These are phyloP conservation scores for Channallabes apus DNA, from an alignment of 2,797 vertebrate species.

Conservation along the genomic window DNA sequence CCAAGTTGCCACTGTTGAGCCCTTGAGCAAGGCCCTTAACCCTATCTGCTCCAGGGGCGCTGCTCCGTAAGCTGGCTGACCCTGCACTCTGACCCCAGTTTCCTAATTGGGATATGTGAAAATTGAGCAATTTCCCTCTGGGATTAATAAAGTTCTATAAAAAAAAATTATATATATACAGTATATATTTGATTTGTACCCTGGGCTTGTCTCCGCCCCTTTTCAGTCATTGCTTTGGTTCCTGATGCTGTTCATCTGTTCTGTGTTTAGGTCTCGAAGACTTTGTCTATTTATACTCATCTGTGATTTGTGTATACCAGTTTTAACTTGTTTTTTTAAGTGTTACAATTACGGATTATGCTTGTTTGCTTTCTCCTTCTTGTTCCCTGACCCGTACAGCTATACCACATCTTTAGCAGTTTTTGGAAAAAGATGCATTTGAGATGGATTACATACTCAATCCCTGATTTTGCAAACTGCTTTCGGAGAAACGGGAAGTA, in stretches of 20 bases:
- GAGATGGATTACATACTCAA: not conserved
- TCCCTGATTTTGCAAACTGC: not conserved
- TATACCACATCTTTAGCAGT: not conserved
- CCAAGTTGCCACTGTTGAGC: too few species aligned
- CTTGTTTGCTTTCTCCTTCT: conserved; percentile 13
- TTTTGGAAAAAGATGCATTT: not conserved
- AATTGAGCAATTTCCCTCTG: too few species aligned
- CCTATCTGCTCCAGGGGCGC: too few species aligned
- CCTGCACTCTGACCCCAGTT: too few species aligned
- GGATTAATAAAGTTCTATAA: too few species aligned
- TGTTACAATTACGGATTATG: not conserved
- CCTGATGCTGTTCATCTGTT: conserved; percentile 11
- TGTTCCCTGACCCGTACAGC: not conserved
- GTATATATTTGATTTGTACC: too few species aligned
- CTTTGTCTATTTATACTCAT: not conserved
- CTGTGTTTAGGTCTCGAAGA: not conserved
- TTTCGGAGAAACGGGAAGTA: not conserved
- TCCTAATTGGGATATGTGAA: too few species aligned
- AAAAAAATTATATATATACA: too few species aligned
- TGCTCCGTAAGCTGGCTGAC: too few species aligned
- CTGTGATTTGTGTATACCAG: not conserved
- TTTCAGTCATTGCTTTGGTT: not conserved
- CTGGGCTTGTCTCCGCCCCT: not conserved
- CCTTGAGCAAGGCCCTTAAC: too few species aligned
- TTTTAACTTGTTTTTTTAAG: not conserved